Base-by-base conservation (phyloP, 2,888 invertebrate species). In the Capitulum mitella region DNA sequence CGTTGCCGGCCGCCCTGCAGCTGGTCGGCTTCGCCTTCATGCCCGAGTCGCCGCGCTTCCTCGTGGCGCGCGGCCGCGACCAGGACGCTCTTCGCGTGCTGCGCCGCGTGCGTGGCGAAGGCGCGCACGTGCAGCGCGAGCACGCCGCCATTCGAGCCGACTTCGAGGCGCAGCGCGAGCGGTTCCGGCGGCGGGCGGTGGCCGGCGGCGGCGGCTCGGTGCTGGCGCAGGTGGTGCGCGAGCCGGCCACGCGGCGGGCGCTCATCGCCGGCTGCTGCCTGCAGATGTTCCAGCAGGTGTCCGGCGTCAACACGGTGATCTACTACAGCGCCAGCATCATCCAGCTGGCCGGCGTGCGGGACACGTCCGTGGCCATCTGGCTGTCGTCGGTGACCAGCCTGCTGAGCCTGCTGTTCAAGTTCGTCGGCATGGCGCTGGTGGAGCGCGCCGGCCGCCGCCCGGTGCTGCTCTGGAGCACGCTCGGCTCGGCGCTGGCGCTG, bases 261-360 rank as follows among this genome's bases (percentile, higher is more conserved):
- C 83, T 89, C 3, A 79, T 87, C 54, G 83, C 89, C 29, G 89
- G 89, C 3, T 88, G 87, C 83, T 84, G 85, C 16, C 83, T 89
- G 48, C 88, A 89, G 82, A 83, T 87, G 74, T 87, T 88, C 82
- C 89, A 89, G 82, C 89, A 89, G 82, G 82, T 89, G 3, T 84
- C 86, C 78, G 89, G 88, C 32, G 88, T 89, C 82, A 89, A 89
- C 83, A 89, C 89, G 8, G 87, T 89, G 80, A 87, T 84, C 83
- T 88, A 89, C 83, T 89, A 89, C 83, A 87, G 87, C 82, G 88
- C 88, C 12, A 86, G 87, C 79, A 88, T 89, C 79, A 88, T 84
- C 79, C 83, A 83, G 51, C 83, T 84, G 83, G 83, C 84, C 37
- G 84, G 84, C 6, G 79, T 84, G n/a, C 80, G 80, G n/a, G 85